Evolutionary conservation across 2,797 vertebrate genomes (phyloP), one percentile per base, ranked within the genome.

Genomic region (Acipenser oxyrinchus): DNA sequence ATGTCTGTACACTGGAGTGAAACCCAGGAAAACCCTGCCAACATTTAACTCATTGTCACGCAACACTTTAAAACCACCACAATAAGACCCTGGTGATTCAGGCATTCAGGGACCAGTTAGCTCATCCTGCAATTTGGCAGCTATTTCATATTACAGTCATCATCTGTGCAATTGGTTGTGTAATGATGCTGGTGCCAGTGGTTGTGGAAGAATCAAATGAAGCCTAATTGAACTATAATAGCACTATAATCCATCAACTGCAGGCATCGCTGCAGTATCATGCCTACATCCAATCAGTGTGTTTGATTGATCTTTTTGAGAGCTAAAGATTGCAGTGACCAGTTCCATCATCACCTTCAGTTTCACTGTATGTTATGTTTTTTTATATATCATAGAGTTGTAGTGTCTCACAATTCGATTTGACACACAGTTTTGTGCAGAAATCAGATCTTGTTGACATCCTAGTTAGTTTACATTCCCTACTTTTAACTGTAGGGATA

Each of bases 81-180:
- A 58, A 13, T n/a, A 58, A 58, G 12, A 10, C 55, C 2, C 10
- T 58, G 8, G 64, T 64, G 51, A 49, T 65, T 71, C 37, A 52
- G 65, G 49, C 53, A 13, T 13, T 15, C 18, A 63, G 62, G 68
- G 67, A 73, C 55, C 71, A 68, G 62, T 52, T 64, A 75, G 62
- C 68, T 71, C 49, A 63, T 79, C 77, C 74, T 74, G 71, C 75
- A 73, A 75, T 66, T 69, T 74, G 77, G 72, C 75, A 78, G 74
- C 81, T 75, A 79, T 82, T 78, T 79, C 76, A 81, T 75, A 80
- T 80, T 78, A 78, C 68, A 72, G 72, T 76, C 77, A 79, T 83
- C 80, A 78, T 77, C 75, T 76, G 81, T 75, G 74, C 77, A 84
- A 82, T 81, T 78, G 82, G 73, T 74, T 81, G 79, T 83, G 81